Base-by-base conservation (phyloP, 1,140 invertebrate genomes). In the Alviniconcha marisindica region DNA sequence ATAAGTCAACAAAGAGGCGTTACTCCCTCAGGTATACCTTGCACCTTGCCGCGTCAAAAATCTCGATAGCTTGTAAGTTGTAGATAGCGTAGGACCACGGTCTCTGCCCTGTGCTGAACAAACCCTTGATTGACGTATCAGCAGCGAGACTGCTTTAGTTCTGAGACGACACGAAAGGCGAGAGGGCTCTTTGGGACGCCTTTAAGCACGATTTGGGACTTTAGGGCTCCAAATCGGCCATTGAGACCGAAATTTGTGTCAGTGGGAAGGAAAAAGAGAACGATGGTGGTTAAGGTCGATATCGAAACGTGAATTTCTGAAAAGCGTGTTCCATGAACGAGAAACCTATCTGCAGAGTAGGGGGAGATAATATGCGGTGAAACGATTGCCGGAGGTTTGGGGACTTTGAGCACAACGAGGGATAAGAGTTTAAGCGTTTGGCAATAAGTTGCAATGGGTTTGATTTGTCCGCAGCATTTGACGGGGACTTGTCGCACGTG, bases 121-220 rank as follows among this genome's bases (percentile, higher is more conserved):
- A 63, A 4, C 60, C 7, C 60, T 63, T 63, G 60, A 63, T 63
- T 63, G 60, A 63, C 60, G 24, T 63, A 63, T 63, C 60, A n/a
- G 28, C 60, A 7, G 7, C 60, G 7, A 31, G 60, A 63, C 24
- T 63, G 60, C 10, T n/a, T 7, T 14, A 24, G 4, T 63, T 5
- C 24, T 63, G 24, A 63, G 10, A 63, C 24, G n/a, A n/a, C n/a
- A n/a, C n/a, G n/a, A n/a, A n/a, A n/a, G 60, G 60, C 24, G 60
- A 63, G 21, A 63, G 24, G 21, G 60, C 24, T n/a, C 60, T 24
- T 31, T 63, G 28, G 21, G 24, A 4, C 60, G 21, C 21, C 24
- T 24, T 31, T 24, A 63, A 24, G 60, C 60, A 63, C 60, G 60
- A 63, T n/a, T 63, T n/a, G 21, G 60, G 60, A 63, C 5, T 63